Conservation (phyloP, 2,888 invertebrate genomes). For the Drosophila melanocephala region DNA sequence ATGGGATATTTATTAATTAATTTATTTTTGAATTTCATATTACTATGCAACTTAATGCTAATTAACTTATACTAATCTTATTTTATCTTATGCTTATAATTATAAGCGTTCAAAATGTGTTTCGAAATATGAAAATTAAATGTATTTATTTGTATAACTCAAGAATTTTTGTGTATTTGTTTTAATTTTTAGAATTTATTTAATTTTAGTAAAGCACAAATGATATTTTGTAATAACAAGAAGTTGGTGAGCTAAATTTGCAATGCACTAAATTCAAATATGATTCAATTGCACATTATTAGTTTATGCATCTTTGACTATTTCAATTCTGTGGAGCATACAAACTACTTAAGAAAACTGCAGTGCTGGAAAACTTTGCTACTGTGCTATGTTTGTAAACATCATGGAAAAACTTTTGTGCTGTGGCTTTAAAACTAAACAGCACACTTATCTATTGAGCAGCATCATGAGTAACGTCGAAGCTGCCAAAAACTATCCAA, state of each 20-base stretch:
- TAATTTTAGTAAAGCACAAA: not conserved
- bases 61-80: not conserved
- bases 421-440: conserved; percentile 79
- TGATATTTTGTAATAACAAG: not conserved
- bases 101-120: not conserved
- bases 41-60: not conserved
- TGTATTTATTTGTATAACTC: not conserved
- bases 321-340: conserved; percentile 25
- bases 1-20: not conserved
- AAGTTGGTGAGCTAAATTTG: not conserved
- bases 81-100: not conserved
- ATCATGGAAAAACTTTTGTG: conserved; percentile 61
- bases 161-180: not conserved
- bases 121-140: not conserved
- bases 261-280: not conserved
- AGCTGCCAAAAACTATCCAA: conserved; percentile 72
- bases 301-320: conserved; percentile 7
- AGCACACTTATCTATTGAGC: conserved; percentile 77
- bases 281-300: not conserved
- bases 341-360: conserved; percentile 55
- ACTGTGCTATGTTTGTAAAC: conserved; percentile 40
- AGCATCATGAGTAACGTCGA: conserved; percentile 56
- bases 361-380: conserved; percentile 54
- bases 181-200: not conserved
- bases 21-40: not conserved